Base-by-base conservation (phyloP, 2,797 vertebrate genomes). In the Dendrocincla tyrannina region DNA sequence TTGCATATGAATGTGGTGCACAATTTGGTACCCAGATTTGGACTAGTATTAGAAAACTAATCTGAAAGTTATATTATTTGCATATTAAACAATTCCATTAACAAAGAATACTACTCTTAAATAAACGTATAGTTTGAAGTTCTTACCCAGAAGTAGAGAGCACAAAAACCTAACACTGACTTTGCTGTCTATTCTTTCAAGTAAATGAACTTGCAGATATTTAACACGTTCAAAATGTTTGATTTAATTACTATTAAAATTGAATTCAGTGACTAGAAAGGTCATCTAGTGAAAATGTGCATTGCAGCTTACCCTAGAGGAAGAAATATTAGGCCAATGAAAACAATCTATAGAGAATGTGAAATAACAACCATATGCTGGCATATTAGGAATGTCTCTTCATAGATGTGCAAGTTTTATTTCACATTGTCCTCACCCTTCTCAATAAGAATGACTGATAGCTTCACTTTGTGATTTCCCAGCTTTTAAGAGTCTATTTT, bases 401-500 rank as follows among this genome's bases (percentile, higher is more conserved):
- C 88, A 53, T 85, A 93, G 93, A 95, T 66, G 74, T 91, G 39
- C 95, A 81, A 76, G 89, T 96, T 97, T 96, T 96, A 96, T 97
- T 97, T 97, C 95, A 92, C 70, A 88, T 95, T 97, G 96, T 97
- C 95, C 60, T 97, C 52, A 83, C 87, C 78, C 88, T 92, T 95
- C 97, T 94, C 94, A 79, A 63, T 96, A 95, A 95, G 96, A 95
- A 97, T 96, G 96, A 97, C 55, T 91, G 92, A 97, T 97, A 79
- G 74, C 91, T 90, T 94, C 96, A 95, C 91, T 96, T 96, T 64
- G 46, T 93, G 95, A 95, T 97, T 96, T 93, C 91, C 94, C 90
- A 78, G 97, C 96, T 97, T 98, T 98, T 97, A 97, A 89, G 96
- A 87, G 77, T 97, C 84, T 97, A 96, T 96, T 97, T 97, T 97